Conservation (phyloP, 2,888 invertebrate species). For the Mantis religiosa region DNA sequence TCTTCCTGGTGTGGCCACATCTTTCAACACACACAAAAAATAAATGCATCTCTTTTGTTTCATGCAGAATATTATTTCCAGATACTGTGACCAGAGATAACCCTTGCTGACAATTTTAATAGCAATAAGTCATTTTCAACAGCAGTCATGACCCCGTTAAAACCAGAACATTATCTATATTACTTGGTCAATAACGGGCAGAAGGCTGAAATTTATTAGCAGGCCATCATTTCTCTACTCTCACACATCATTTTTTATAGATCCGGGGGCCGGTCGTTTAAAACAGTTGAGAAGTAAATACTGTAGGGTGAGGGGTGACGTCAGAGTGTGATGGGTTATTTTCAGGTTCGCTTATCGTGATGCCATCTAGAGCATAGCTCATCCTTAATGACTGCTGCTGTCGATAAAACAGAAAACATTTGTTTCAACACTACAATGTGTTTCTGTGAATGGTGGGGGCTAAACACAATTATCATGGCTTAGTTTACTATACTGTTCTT, state of each 20-base stretch:
- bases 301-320: not conserved
- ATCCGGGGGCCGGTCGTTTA: not conserved
- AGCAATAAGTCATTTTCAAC: not conserved
- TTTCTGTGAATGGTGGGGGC: not conserved
- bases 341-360: not conserved
- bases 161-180: not conserved
- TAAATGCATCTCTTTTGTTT: not conserved
- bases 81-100: not conserved
- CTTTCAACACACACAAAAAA: not conserved
- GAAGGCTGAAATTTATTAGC: not conserved
- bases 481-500: too few relatives aligned
- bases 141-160: not conserved
- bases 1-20: not conserved
- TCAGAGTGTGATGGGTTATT: not conserved
- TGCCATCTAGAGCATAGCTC: not conserved
- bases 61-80: not conserved
- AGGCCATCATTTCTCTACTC: not conserved
- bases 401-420: not conserved
- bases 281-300: not conserved
- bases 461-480: too few relatives aligned
- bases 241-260: conserved; percentile 10
- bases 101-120: not conserved
- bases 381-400: not conserved
- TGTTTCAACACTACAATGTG: not conserved
- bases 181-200: not conserved